Evolutionary conservation across 2,797 vertebrate species (phyloP), one percentile per base, ranked within the genome.

Genomic region (Crenuchus spilurus): DNA sequence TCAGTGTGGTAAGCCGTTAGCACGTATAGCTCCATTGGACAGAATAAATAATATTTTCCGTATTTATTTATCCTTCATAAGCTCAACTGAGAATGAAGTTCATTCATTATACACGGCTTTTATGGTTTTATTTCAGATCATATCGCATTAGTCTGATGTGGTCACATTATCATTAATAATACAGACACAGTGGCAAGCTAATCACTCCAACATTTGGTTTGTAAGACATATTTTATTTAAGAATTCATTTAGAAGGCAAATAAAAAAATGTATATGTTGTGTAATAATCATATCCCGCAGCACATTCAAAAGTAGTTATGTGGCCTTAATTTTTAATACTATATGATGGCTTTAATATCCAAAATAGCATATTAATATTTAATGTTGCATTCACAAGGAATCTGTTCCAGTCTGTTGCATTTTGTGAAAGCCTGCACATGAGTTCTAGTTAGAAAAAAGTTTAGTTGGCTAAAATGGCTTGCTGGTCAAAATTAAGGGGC

Each of bases 161-260:
- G 44, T 46, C 28, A 42, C 31, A 55, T 67, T 72, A 51, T 46
- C 79, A 80, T 81, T 74, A 83, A 68, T 81, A 76, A 80, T 74
- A 75, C 10, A 70, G 52, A 58, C 54, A 31, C 41, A 24, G 75
- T 72, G 37, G 22, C 42, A 44, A 77, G 72, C 46, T 68, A 76
- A 72, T 80, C 58, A 70, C 49, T 41, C 64, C 57, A 55, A 66
- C 67, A 71, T 78, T 75, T 78, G 76, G 51, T 60, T 71, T 82
- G 51, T 62, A 49, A 65, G 72, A 74, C 67, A 81, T 84, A 75
- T 81, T 82, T 81, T 83, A 84, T 83, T 83, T 60, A 85, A 73
- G 61, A 55, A 54, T 67, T 80, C 49, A 82, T 82, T 77, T 80
- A 57, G 63, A 52, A 61, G 61, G 61, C 64, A 72, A 79, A 75